Base-by-base conservation (phyloP, 2,888 invertebrate genomes). In the Amphipoea lucens region DNA sequence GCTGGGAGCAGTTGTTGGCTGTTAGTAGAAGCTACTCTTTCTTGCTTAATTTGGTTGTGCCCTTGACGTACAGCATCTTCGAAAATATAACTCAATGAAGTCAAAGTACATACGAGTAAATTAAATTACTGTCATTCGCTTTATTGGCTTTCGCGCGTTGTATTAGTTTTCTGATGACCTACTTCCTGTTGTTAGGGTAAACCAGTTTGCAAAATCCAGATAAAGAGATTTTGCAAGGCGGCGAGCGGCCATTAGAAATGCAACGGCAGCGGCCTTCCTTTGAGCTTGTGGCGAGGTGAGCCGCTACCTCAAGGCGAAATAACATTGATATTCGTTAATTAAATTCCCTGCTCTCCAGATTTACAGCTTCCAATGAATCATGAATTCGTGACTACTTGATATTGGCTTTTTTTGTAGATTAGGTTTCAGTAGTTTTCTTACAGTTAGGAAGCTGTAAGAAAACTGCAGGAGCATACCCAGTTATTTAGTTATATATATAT, bases 261-360 rank as follows among this genome's bases (percentile, higher is more conserved):
- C 92, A 91, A 88, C 91, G 94, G 94, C 91, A 91, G 88, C 91
- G 95, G 94, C 96, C 96, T 96, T 95, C 95, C 94, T 93, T 91
- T 87, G 91, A 90, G 91, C 90, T 92, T 85, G 90, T 87, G 87
- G 91, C 95, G 95, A 96, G 96, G 96, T 95, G 92, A 96, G 93
- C 95, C 90, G 92, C 92, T 94, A 92, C 89, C 92, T 95, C 96
- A 96, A 96, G 96, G 96, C 91, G 88, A 95, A 91, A 93, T 92
- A 92, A 90, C 93, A 87, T 91, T 92, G 92, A 93, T 94, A 93
- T 95, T 95, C 93, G 94, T 92, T 94, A 94, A 95, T 94, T 94
- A 91, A 89, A 91, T 89, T 91, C 90, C 92, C 92, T 91, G 87
- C 88, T 90, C 88, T 90, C 91, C 90, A 87, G 90, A 87, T 88